These are phyloP conservation scores for Carterocephalus palaemon DNA, from an alignment of 2,888 invertebrate species.

Conservation along the genomic window DNA sequence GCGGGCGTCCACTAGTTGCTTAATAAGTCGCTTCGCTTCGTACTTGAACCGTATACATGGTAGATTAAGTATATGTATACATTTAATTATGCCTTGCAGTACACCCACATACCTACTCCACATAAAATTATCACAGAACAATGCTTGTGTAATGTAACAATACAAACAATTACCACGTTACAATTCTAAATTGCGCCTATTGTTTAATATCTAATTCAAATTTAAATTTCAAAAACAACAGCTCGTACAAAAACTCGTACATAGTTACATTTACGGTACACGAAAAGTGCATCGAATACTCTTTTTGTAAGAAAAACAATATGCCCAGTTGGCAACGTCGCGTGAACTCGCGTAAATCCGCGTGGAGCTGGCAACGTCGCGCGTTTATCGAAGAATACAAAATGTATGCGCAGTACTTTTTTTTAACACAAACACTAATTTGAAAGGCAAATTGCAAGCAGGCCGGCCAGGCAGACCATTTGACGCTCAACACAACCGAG, in stretches of 20 bases:
- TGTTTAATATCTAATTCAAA: conserved; percentile 4
- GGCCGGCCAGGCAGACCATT: conserved; percentile 8
- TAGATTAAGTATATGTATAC: too few species aligned
- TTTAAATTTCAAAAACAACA: conserved; percentile 1
- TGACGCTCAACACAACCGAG: too few species aligned
- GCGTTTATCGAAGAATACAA: conserved; percentile 30
- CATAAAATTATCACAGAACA: not conserved
- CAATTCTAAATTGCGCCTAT: not conserved
- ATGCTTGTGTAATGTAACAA: not conserved
- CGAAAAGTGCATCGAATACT: conserved; percentile 29
- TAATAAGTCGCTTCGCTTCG: too few species aligned
- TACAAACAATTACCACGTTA: conserved; percentile 1
- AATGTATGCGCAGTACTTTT: conserved; percentile 16
- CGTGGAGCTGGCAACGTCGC: conserved; percentile 63
- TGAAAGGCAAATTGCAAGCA: conserved; percentile 9
- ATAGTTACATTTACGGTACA: conserved; percentile 15
- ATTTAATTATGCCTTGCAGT: too few species aligned
- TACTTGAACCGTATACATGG: too few species aligned
- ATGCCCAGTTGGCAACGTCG: conserved; percentile 57
- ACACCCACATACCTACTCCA: not conserved
- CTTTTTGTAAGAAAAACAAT: conserved; percentile 23
- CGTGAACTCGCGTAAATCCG: too few species aligned
- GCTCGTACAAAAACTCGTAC: not conserved
- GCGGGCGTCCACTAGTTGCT: too few species aligned
- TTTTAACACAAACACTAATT: conserved; percentile 19